Evolutionary conservation across 1,140 invertebrate genomes (phyloP), one percentile per base, ranked within the genome.

Genomic region (Solenopsis fugax): DNA sequence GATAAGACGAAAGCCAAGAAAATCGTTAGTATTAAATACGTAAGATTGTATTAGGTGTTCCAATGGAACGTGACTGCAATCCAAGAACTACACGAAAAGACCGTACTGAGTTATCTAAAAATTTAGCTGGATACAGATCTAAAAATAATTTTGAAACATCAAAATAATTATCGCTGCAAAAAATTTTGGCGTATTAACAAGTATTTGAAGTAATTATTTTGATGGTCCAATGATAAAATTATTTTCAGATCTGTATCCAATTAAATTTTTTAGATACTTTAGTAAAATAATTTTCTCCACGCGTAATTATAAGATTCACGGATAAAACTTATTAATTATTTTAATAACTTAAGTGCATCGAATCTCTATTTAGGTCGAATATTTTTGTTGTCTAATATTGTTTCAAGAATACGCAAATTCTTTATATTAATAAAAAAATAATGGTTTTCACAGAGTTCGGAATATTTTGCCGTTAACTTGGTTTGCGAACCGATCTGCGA

Each of bases 401-500:
- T 16, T 77, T 34, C 12, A 21, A 67, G 2, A 67, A 52, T 18
- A 34, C 7, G 6, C 18, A 65, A 52, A 37, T 52, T 67, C 6
- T 69, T 45, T 52, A n/a, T 10, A 52, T 16, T 58, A 0, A 72
- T 1, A 10, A 12, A 21, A 21, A 5, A 71, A 71, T 18, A 58
- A 45, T 82, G n/a, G 0, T 60, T 75, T 75, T 21, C 41, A 41
- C 7, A 85, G 84, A 34, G 2, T 41, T 34, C 4, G 7, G 12
- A 3, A 65, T 21, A 69, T 52, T 67, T 65, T 29, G 4, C 13
- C 3, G 21, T 24, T 13, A 34, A 10, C 0, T 86, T 37, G 29
- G 1, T 80, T n/a, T 89, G 90, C 62, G n/a, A 72, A 13, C 90
- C 88, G 1, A 48, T 85, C 16, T 91, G 90, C 37, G 5, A n/a